Conservation (phyloP, 2,113 vertebrate species). For the Cepphus grylle region DNA sequence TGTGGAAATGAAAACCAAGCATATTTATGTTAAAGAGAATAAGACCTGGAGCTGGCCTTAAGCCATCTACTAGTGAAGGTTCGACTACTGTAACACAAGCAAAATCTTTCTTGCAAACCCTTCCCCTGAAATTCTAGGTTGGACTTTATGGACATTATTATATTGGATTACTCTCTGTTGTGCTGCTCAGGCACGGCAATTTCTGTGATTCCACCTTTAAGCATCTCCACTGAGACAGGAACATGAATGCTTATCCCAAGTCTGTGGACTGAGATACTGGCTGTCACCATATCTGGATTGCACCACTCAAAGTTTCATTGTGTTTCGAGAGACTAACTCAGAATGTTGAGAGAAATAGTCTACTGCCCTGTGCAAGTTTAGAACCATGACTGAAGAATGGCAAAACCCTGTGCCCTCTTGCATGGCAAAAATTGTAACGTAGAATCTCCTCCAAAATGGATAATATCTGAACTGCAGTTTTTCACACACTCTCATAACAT, state of each 20-base stretch:
- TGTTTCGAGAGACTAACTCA: not conserved
- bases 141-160: not conserved
- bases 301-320: not conserved
- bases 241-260: not conserved
- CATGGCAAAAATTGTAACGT: not conserved
- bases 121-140: not conserved
- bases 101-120: not conserved
- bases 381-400: not conserved
- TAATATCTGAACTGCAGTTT: not conserved
- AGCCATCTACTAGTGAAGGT: not conserved
- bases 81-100: not conserved
- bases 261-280: not conserved
- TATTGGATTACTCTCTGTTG: not conserved
- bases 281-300: not conserved
- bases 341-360: not conserved
- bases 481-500: not conserved
- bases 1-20: not conserved
- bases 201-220: not conserved
- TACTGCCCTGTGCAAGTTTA: not conserved
- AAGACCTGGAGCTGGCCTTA: not conserved
- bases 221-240: fast-evolving
- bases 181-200: not conserved
- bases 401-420: not conserved
- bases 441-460: not conserved
- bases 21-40: not conserved